A percentile compares a stretch with the other conserved stretches of the same genome.
Evolutionary conservation across 1,140 invertebrate species (phyloP).

Genomic region (Lethrus apterus): DNA sequence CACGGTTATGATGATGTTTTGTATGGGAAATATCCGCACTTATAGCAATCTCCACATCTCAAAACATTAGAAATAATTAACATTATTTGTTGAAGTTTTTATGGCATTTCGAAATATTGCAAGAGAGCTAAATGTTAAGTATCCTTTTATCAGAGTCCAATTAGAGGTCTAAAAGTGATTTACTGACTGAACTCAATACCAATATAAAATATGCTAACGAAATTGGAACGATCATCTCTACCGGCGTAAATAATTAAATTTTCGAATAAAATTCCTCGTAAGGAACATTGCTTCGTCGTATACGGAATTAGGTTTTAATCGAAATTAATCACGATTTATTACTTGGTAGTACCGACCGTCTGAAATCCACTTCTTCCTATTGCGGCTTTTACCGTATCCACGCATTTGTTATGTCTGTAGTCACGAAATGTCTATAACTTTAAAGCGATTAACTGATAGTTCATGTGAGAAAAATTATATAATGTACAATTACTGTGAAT

Average conservation of each 20-base stretch:
- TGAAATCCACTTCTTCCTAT: conserved; percentile 1
- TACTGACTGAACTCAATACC: neutral
- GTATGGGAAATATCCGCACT: conserved; percentile 17
- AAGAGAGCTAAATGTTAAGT: neutral
- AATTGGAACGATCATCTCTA: neutral
- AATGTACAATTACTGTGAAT: too few species aligned
- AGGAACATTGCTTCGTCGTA: neutral
- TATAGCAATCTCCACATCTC: neutral
- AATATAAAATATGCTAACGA: neutral
- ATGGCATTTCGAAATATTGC: neutral
- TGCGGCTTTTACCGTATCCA: conserved; percentile 7
- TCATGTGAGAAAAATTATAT: too few species aligned
- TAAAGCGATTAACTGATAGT: too few species aligned
- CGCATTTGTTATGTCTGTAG: conserved; percentile 2
- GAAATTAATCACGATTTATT: conserved; percentile 7
- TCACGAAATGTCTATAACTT: conserved; percentile 10
- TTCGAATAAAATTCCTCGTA: neutral
- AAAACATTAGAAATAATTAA: conserved; percentile 11
- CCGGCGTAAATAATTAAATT: neutral
- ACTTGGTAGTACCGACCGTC: neutral
- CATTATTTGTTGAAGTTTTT: neutral
- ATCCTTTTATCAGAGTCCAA: neutral
- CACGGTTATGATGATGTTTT: conserved; percentile 17
- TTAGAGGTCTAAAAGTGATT: neutral
- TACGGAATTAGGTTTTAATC: neutral